Evolutionary conservation across 2,113 vertebrate genomes (phyloP), one percentile per base, ranked within the genome.

Genomic region (Pipa parva): DNA sequence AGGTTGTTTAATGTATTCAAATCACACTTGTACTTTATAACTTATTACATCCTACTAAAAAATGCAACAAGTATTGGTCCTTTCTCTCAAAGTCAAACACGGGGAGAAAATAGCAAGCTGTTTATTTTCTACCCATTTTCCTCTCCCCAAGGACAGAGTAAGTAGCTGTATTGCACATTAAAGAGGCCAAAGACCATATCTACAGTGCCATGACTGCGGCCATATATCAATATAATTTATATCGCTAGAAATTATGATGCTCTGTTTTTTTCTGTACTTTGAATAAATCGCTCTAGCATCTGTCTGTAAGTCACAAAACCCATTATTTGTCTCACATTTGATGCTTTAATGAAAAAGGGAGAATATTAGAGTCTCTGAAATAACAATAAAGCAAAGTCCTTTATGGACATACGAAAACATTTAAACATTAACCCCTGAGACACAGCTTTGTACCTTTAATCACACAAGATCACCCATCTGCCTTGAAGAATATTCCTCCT

Each of bases 391-490:
- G 54, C n/a, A n/a, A n/a, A n/a, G n/a, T 62, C 26, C 73, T 81
- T 78, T 74, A 72, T 17, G 25, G 65, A 28, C 69, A 75, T 71
- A 73, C n/a, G n/a, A n/a, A 75, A 76, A 83, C 81, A 79, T 78
- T 67, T 77, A 76, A 71, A 73, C 74, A 75, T 83, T 83, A 85
- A 83, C 85, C 79, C 76, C 71, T 76, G 51, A n/a, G n/a, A n/a
- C n/a, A n/a, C n/a, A n/a, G n/a, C n/a, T n/a, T n/a, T 72, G 59
- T 62, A 72, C 71, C 39, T 39, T 59, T 42, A 86, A 85, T 83
- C 82, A 83, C 71, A 79, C 48, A 77, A 84, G 79, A 82, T 82
- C 82, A 84, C 79, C 77, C 82, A 78, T 78, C 81, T 85, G 76
- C 77, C 76, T 74, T 70, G 60, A 77, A 81, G 88, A 84, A 86